Percentiles rank a stretch among this genome's conserved stretches.
Evolutionary conservation across 2,888 invertebrate species (phyloP).

Genomic region (Notocelia uddmanniana): DNA sequence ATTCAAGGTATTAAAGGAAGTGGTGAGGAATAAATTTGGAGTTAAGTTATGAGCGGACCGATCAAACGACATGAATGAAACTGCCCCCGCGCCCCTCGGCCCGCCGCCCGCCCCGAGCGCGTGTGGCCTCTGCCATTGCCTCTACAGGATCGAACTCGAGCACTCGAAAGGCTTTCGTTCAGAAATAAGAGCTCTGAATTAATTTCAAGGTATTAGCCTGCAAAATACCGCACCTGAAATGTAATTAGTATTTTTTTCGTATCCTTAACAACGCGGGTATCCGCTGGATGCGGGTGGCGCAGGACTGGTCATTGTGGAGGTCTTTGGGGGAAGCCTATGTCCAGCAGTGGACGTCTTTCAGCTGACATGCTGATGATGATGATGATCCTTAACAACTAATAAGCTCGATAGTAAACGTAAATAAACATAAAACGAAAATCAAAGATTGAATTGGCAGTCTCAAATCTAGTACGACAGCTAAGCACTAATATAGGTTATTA

Average conservation of each 20-base stretch:
- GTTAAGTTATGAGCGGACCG: constrained; percentile 84
- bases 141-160: constrained; percentile 68
- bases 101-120: constrained; percentile 64
- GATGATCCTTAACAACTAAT: too few relatives aligned
- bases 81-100: constrained; percentile 61
- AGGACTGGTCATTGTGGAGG: too few relatives aligned
- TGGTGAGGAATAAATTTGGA: constrained; percentile 82
- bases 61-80: constrained; percentile 86
- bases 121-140: constrained; percentile 79
- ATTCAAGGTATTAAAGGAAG: constrained; percentile 50
- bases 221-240: neutral
- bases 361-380: too few relatives aligned
- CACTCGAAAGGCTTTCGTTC: neutral
- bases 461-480: neutral
- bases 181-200: neutral
- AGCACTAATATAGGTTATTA: neutral
- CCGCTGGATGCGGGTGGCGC: too few relatives aligned
- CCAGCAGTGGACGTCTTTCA: too few relatives aligned
- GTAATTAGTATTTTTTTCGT: neutral
- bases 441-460: neutral
- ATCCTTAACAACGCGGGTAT: too few relatives aligned
- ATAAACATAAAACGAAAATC: neutral
- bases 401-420: neutral
- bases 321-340: too few relatives aligned
- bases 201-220: too few relatives aligned